These are phyloP conservation scores for Drosophila carrolli DNA, from an alignment of 1,140 invertebrate genomes.

Conservation along the genomic window DNA sequence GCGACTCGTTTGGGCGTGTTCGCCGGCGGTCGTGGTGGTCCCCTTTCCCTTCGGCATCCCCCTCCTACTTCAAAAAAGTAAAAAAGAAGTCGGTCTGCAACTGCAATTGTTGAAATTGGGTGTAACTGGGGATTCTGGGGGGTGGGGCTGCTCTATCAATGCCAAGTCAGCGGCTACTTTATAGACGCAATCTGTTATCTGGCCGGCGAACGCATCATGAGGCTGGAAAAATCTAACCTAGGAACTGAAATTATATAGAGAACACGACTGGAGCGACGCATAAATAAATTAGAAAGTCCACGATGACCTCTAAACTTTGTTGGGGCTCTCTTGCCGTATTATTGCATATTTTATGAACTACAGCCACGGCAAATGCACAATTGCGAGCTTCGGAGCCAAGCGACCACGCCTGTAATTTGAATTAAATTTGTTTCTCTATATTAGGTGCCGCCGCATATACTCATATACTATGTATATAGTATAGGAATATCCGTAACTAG, in stretches of 20 bases:
- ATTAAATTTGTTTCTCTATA: conserved; percentile 82
- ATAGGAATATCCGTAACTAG: conserved; percentile 72
- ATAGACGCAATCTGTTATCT: conserved; percentile 44
- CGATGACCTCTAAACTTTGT: conserved; percentile 80
- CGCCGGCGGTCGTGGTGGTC: conserved; percentile 59
- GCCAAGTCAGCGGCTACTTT: conserved; percentile 52
- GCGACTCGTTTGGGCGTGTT: conserved; percentile 81
- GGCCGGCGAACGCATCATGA: conserved; percentile 55
- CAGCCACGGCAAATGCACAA: conserved; percentile 38
- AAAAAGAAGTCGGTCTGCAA: conserved; percentile 1
- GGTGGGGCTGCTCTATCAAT: conserved; percentile 53
- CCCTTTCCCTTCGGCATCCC: not conserved
- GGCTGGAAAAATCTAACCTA: conserved; percentile 39
- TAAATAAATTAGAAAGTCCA: conserved; percentile 83
- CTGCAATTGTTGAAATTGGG: conserved; percentile 73
- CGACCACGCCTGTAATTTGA: conserved; percentile 83
- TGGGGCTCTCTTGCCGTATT: conserved; percentile 50
- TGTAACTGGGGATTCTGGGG: conserved; percentile 37
- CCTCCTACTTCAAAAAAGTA: not conserved
- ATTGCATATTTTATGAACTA: conserved; percentile 80
- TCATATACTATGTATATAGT: conserved; percentile 23
- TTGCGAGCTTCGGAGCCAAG: conserved; percentile 46
- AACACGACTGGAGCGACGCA: conserved; percentile 61
- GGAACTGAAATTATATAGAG: conserved; percentile 60
- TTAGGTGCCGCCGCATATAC: conserved; percentile 76